A percentile compares a stretch with the other conserved stretches of the same genome.
These are phyloP conservation scores for Sitta carolinensis DNA, from an alignment of 2,797 vertebrate genomes.

Conservation along the genomic window DNA sequence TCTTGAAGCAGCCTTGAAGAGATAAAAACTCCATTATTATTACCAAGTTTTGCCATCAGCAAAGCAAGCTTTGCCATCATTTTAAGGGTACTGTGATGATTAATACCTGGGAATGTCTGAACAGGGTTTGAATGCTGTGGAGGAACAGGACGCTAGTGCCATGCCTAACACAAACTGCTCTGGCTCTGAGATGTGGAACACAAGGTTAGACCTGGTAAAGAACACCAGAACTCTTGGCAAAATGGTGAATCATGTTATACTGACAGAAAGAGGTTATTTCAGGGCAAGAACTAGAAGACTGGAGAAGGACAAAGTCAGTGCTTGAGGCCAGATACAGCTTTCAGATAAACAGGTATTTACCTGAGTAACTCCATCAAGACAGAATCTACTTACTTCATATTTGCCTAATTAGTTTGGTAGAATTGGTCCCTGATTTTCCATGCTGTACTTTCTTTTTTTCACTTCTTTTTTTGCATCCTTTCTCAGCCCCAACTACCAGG, in stretches of 20 bases:
- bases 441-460: neutral
- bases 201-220: neutral
- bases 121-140: neutral
- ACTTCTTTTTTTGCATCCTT: neutral
- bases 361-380: neutral
- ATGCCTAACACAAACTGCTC: neutral
- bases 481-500: neutral
- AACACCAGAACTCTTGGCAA: neutral
- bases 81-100: neutral
- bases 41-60: neutral
- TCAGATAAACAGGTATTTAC: neutral
- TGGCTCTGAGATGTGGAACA: neutral
- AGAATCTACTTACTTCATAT: neutral
- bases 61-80: neutral
- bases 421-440: neutral
- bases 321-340: neutral
- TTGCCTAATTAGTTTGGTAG: neutral
- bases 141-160: neutral
- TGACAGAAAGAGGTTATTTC: neutral
- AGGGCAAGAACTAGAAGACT: neutral
- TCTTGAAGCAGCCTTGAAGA: neutral
- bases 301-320: neutral
- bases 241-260: neutral
- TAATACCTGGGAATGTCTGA: neutral
- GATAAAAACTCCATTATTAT: neutral